A percentile compares a stretch with the other conserved stretches of the same genome.
Conservation (phyloP, 2,888 invertebrate genomes). For the Diabrotica balteata region DNA sequence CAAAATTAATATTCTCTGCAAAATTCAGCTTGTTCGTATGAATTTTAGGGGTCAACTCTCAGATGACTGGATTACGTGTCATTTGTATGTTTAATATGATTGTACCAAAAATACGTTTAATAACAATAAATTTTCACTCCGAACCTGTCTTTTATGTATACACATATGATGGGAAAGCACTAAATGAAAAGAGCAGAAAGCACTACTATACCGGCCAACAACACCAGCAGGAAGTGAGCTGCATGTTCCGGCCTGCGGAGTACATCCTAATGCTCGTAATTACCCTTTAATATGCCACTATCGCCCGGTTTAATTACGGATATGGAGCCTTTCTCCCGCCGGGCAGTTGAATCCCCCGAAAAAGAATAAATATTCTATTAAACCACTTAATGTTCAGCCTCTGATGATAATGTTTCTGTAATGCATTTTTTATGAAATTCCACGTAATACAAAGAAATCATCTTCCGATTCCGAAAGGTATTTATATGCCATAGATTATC, state of each 20-base stretch:
- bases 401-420: background rate
- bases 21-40: no score
- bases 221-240: constrained; percentile 46
- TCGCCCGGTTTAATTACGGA: constrained; percentile 44
- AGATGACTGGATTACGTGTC: no score
- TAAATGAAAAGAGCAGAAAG: constrained; percentile 6
- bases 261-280: constrained; percentile 51
- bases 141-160: constrained; percentile 3
- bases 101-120: no score
- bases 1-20: no score
- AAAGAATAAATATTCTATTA: constrained; percentile 46
- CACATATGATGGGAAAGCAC: background rate
- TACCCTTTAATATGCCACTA: constrained; percentile 52
- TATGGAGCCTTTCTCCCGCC: constrained; percentile 35
- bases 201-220: constrained; percentile 7
- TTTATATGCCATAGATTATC: no score
- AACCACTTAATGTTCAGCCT: background rate
- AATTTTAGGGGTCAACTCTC: no score
- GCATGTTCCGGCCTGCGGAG: constrained; percentile 48
- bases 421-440: no score
- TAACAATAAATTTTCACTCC: no score
- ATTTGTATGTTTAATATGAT: no score
- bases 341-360: constrained; percentile 29
- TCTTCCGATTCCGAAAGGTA: no score
- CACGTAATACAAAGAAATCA: no score